phyloP scores from a whole-genome alignment of 2,113 vertebrate genomes.

The Gavialis gangeticus region DNA sequence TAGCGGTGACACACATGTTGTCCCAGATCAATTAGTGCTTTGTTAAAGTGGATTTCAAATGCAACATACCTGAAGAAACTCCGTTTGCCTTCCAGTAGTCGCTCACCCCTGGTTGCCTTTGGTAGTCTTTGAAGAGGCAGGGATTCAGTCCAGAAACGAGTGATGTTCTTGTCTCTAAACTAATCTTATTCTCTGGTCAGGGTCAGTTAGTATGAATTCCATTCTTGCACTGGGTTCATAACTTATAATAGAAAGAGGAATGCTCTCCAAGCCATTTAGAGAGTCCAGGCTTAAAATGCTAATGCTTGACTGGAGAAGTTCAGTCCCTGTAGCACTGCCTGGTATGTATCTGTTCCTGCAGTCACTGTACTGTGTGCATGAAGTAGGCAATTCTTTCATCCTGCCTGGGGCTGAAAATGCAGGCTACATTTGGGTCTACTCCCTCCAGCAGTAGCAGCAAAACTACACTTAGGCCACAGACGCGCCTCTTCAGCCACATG shows the following conservation, averaged over 20 bases:
- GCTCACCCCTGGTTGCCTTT: not conserved
- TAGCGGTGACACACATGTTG: fast-evolving
- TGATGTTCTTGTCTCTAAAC: not conserved
- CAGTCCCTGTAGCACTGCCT: conserved; percentile 1
- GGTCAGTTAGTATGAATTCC: too few species aligned
- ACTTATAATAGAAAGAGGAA: not conserved
- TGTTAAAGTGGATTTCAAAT: not conserved
- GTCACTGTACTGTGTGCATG: not conserved
- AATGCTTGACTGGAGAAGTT: not conserved
- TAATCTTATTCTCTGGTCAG: not conserved
- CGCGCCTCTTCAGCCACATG: not conserved
- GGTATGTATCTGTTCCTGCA: not conserved
- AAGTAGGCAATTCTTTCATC: not conserved
- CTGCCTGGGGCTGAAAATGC: not conserved
- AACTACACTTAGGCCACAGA: not conserved
- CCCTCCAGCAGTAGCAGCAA: conserved; percentile 24
- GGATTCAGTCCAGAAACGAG: not conserved
- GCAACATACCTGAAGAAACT: not conserved
- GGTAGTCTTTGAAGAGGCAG: not conserved
- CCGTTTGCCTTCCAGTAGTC: not conserved
- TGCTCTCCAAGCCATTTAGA: not conserved
- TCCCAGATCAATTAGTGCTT: not conserved
- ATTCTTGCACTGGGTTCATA: not conserved
- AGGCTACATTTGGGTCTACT: not conserved
- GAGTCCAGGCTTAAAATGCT: not conserved